Base-by-base conservation (phyloP, 2,113 vertebrate genomes). In the Sterrhoptilus dennistouni region DNA sequence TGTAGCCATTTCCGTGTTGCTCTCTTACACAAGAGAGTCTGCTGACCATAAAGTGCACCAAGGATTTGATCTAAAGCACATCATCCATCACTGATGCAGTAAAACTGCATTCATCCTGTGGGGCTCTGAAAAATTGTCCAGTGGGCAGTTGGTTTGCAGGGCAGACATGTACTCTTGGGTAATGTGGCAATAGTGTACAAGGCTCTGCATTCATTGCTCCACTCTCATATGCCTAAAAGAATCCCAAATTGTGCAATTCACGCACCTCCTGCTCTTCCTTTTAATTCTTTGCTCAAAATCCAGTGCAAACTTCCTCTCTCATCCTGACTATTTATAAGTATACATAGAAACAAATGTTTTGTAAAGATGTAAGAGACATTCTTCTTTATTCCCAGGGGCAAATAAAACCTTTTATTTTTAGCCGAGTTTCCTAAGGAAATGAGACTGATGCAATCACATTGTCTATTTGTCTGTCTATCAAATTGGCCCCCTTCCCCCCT, bases 321-420 rank as follows among this genome's bases (percentile, higher is more conserved):
- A 81, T 93, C 91, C 65, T 75, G 82, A 79, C 93, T 97, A 93
- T 97, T 97, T 95, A 91, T 96, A 96, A 93, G 64, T 87, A 75
- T 56, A 81, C 80, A 92, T 52, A 95, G 92, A 95, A 95, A 89
- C 88, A 88, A 93, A 92, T 60, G 93, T 83, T 97, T 92, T 89
- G 89, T 81, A 93, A 97, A 97, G 94, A 95, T 93, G 88, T 93
- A 90, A 96, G 95, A 95, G 89, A 44, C 95, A 92, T 97, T 96
- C 91, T 96, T 79, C 83, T 95, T 97, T 92, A 95, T 89, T 97
- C 96, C 64, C 95, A 71, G 60, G 29, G 44, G 95, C 69, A 86
- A 92, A 95, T 89, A 95, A 92, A 95, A 92, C 60, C 76, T 91
- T 97, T 93, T 96, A 95, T 96, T 97, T 97, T 97, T 97, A 97